These are phyloP conservation scores for Lymantria dispar DNA, from an alignment of 2,888 invertebrate genomes.

Conservation along the genomic window DNA sequence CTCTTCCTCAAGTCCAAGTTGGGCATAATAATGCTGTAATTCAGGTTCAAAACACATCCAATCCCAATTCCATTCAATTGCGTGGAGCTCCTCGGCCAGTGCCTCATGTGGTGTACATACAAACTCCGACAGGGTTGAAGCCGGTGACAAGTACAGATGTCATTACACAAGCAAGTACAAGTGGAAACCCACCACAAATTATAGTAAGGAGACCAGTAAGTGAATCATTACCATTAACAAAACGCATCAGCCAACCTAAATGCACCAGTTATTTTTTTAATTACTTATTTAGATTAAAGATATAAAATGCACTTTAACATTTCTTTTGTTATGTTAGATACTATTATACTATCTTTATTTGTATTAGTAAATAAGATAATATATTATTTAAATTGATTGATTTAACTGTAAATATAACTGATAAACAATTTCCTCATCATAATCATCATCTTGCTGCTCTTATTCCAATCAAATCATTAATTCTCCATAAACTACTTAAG, in stretches of 20 bases:
- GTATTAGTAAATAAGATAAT: too few species aligned
- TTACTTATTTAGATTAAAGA: too few species aligned
- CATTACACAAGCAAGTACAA: slow-evolving; percentile 73
- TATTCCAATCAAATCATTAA: too few species aligned
- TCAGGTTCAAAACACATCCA: slow-evolving; percentile 66
- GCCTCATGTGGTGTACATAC: slow-evolving; percentile 84
- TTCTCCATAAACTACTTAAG: too few species aligned
- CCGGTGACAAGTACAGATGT: slow-evolving; percentile 73
- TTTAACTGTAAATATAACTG: too few species aligned
- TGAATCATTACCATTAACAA: slow-evolving; percentile 46
- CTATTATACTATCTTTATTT: too few species aligned
- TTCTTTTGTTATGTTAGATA: too few species aligned
- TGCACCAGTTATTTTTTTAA: too few species aligned
- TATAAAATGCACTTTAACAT: too few species aligned
- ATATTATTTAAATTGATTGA: too few species aligned
- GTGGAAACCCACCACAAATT: slow-evolving; percentile 77
- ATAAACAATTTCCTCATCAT: too few species aligned
- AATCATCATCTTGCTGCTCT: too few species aligned
- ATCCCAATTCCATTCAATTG: slow-evolving; percentile 63
- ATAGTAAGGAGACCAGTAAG: slow-evolving; percentile 79
- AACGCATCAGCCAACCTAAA: slow-evolving; percentile 12
- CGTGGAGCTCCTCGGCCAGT: slow-evolving; percentile 63
- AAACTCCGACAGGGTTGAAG: slow-evolving; percentile 78
- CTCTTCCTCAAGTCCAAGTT: slow-evolving; percentile 66
- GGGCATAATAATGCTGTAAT: slow-evolving; percentile 58